phyloP scores from a whole-genome alignment of 2,797 vertebrate species.

The Threskiornis aethiopicus region DNA sequence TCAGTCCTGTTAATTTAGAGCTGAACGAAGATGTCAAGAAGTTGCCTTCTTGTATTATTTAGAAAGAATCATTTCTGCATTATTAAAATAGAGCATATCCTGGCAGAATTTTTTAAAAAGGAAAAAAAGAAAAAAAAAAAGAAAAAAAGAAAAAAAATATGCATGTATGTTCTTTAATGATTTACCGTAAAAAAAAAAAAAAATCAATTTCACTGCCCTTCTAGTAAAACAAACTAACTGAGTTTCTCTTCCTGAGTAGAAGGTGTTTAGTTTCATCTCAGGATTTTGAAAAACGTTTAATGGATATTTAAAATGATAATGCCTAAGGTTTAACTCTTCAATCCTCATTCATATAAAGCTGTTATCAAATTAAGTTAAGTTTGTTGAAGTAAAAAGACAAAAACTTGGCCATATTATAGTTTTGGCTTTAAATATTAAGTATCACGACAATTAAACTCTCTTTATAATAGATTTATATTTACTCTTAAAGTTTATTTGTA shows the following conservation, averaged over 20 bases:
- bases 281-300: background rate
- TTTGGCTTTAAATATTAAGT: background rate
- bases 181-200: background rate
- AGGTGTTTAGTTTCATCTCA: background rate
- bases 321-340: background rate
- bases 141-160: background rate
- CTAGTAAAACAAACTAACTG: background rate
- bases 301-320: background rate
- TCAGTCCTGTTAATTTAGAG: background rate
- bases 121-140: rapidly evolving
- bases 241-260: background rate
- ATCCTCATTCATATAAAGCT: background rate
- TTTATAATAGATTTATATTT: background rate
- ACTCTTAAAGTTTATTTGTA: background rate
- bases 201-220: background rate
- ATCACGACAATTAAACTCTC: background rate
- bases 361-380: background rate
- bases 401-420: background rate
- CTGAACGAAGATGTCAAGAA: background rate
- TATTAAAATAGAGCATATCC: background rate
- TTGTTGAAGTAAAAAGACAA: background rate
- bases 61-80: background rate
- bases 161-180: background rate
- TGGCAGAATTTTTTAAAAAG: background rate
- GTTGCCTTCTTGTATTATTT: background rate